Conservation (phyloP, 2,113 vertebrate genomes). For the Progne subis region DNA sequence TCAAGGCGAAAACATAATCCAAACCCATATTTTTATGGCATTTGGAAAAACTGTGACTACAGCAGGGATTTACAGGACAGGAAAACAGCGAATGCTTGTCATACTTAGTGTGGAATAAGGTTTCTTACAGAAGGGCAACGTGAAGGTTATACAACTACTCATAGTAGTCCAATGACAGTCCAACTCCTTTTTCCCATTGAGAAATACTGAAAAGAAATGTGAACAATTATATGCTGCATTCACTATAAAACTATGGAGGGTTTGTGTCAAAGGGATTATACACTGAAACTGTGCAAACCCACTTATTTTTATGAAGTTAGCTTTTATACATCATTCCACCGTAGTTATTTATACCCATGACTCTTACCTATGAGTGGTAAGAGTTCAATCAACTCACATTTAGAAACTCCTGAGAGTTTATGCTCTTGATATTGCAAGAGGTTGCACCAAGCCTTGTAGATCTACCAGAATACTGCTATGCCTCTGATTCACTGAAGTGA, state of each 20-base stretch:
- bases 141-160: background rate
- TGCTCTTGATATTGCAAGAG: background rate
- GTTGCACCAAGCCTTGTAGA: background rate
- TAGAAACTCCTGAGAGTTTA: background rate
- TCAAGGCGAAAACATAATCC: background rate
- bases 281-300: fast-evolving
- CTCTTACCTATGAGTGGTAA: background rate
- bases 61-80: background rate
- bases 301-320: background rate
- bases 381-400: background rate
- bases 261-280: background rate
- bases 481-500: background rate
- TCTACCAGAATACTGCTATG: background rate
- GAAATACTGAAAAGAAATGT: background rate
- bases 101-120: background rate
- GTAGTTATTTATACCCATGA: background rate
- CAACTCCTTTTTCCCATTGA: background rate
- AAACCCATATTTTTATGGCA: background rate
- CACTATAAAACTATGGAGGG: background rate
- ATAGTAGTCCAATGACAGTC: background rate
- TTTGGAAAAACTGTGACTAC: background rate
- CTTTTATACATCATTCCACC: background rate
- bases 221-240: background rate
- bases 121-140: background rate
- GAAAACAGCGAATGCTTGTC: background rate